Evolutionary conservation across 1,140 invertebrate genomes (phyloP), one percentile per base, ranked within the genome.

Genomic region (Sminthurinus signatus): DNA sequence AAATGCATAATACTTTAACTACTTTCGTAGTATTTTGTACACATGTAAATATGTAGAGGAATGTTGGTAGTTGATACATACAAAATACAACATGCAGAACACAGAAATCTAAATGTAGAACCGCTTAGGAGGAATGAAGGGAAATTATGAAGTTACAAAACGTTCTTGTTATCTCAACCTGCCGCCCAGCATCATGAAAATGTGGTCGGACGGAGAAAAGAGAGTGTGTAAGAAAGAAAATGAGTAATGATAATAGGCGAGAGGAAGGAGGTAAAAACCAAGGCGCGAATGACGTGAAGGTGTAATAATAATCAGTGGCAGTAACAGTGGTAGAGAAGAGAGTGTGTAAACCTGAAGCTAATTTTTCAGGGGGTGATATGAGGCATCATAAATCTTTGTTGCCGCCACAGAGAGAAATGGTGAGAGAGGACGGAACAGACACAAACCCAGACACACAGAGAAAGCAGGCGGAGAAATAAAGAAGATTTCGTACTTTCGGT

Each of bases 341-440:
- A n/a, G 39, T 10, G 39, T 42, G n/a, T 12, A 48, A 54, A 64
- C 51, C 43, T 31, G 54, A 51, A 59, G 56, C 62, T 64, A 64
- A 64, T 64, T 64, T 64, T 64, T 64, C 43, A 48, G 44, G 17
- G 63, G 46, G 58, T 39, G 36, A 65, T 60, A 55, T 44, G 63
- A 60, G 50, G 48, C 39, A 36, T 48, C 50, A 65, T 65, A 65
- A 65, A 65, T 65, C 63, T 65, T 25, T 4, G 15, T 8, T 43
- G 58, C 46, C 46, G 46, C 27, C 28, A 57, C 15, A 52, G 23
- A 14, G 4, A 48, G 44, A 36, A 8, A 36, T 36, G 5, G 32
- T 36, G 32, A 8, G 32, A 36, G 32, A 36, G 44, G 44, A 4
- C 5, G 23, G 44, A 5, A n/a, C 4, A 19, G 44, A 48, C 39